phyloP scores from a whole-genome alignment of 2,888 invertebrate species.

The Nephrotoma guestfalica region DNA sequence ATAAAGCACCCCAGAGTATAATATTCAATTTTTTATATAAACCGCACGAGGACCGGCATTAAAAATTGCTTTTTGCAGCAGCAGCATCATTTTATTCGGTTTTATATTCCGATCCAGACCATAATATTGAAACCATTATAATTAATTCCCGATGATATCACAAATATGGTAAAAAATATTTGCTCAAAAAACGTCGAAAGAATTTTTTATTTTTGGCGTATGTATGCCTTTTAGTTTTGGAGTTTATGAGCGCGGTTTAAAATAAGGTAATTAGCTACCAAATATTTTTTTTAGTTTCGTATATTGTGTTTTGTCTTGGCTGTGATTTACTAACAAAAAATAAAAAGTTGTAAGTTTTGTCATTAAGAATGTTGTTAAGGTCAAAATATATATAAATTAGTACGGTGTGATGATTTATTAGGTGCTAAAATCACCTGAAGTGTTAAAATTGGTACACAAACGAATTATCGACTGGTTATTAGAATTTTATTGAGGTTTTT shows the following conservation, averaged over 20 bases:
- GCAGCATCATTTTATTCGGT: too few relatives aligned
- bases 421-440: background rate
- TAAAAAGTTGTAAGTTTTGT: background rate
- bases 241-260: background rate
- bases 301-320: background rate
- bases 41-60: background rate
- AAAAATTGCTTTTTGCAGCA: background rate
- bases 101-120: background rate
- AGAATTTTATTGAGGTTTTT: background rate
- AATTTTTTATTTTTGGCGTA: background rate
- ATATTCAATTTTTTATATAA: background rate
- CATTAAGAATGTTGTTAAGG: background rate
- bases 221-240: background rate
- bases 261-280: background rate
- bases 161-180: background rate
- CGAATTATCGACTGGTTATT: too few relatives aligned
- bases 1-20: background rate
- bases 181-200: background rate
- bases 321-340: background rate
- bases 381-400: background rate
- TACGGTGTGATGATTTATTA: background rate
- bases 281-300: background rate
- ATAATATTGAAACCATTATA: background rate
- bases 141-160: background rate
- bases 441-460: background rate